Conservation (phyloP, 1,140 invertebrate species). For the Drosophila tani region DNA sequence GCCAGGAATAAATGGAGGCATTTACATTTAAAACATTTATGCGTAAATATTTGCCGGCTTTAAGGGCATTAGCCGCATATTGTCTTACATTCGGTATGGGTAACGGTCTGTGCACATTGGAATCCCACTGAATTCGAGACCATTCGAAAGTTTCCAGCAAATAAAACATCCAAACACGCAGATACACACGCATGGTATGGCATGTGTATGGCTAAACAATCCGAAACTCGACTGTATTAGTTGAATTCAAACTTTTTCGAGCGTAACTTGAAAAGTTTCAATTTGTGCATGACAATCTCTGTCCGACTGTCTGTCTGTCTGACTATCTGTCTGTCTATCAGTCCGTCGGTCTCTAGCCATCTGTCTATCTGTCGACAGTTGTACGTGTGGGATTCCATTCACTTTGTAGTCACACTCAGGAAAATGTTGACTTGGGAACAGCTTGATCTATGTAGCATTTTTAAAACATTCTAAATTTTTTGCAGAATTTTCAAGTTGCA, state of each 20-base stretch:
- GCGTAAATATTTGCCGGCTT: conserved; percentile 60
- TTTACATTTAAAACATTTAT: conserved; percentile 76
- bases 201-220: conserved; percentile 40
- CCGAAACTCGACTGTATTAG: conserved; percentile 54
- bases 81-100: conserved; percentile 35
- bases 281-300: conserved; percentile 63
- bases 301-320: conserved; percentile 8
- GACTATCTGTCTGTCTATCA: conserved; percentile 20
- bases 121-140: conserved; percentile 55
- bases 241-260: conserved; percentile 70
- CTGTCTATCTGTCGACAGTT: conserved; percentile 36
- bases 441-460: not conserved
- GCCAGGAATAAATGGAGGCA: conserved; percentile 60
- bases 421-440: conserved; percentile 21
- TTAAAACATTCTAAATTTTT: not conserved
- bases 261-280: conserved; percentile 76
- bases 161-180: conserved; percentile 54
- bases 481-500: not conserved
- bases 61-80: conserved; percentile 54
- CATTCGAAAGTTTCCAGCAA: conserved; percentile 55
- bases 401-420: conserved; percentile 29
- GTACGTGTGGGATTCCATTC: conserved; percentile 42
- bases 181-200: conserved; percentile 12
- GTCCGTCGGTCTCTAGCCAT: conserved; percentile 29
- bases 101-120: conserved; percentile 26